Percentiles rank a stretch among this genome's conserved stretches.
Conservation (phyloP, 2,888 invertebrate species). For the Erebia ligea region DNA sequence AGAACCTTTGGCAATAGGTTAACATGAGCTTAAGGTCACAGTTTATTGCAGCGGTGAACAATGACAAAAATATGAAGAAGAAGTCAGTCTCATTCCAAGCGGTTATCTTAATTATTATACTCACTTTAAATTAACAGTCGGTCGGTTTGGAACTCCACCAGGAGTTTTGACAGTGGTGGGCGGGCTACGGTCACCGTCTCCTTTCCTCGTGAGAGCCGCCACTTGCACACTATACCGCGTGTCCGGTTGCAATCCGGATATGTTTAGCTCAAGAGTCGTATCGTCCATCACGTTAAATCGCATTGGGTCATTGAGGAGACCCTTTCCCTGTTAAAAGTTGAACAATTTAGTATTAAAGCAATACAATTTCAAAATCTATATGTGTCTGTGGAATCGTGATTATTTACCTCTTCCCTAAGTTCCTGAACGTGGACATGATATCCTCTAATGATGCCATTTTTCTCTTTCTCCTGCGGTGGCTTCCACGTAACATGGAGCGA, state of each 20-base stretch:
- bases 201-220: slow-evolving; percentile 97
- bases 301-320: slow-evolving; percentile 93
- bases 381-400: not conserved
- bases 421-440: slow-evolving; percentile 98
- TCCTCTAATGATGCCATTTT: slow-evolving; percentile 97
- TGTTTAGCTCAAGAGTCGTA: slow-evolving; percentile 89
- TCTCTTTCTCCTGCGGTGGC: slow-evolving; percentile 94
- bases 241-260: slow-evolving; percentile 96
- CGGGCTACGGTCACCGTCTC: slow-evolving; percentile 96
- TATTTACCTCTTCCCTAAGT: slow-evolving; percentile 90
- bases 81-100: not conserved
- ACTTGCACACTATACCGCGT: slow-evolving; percentile 97
- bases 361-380: not conserved
- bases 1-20: too few species aligned
- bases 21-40: too few species aligned
- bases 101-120: slow-evolving; percentile 45
- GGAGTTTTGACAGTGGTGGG: slow-evolving; percentile 95
- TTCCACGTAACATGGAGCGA: slow-evolving; percentile 97
- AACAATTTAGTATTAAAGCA: not conserved
- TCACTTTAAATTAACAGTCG: slow-evolving; percentile 91
- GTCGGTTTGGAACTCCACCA: slow-evolving; percentile 95
- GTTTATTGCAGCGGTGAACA: too few species aligned
- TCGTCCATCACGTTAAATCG: slow-evolving; percentile 93
- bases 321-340: slow-evolving; percentile 83
- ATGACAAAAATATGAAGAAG: too few species aligned